A percentile compares a stretch with the other conserved stretches of the same genome.
These are phyloP conservation scores for Steinernema feltiae DNA, from an alignment of 1,140 invertebrate genomes.

Conservation along the genomic window DNA sequence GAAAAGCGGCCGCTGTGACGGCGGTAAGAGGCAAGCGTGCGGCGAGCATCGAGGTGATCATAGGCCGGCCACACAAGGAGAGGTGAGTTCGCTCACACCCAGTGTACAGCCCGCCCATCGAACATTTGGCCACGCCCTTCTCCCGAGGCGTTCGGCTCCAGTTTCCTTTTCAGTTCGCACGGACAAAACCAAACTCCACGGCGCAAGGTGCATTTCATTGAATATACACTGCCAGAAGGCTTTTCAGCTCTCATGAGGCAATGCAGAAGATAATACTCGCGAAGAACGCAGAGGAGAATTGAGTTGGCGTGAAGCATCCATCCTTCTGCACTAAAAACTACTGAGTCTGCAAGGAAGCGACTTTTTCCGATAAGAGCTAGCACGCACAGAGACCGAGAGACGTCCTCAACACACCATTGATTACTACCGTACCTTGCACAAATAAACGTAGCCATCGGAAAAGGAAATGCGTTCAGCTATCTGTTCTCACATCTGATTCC, in stretches of 20 bases:
- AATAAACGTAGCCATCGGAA: neutral
- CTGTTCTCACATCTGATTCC: too few species aligned
- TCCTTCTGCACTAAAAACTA: neutral
- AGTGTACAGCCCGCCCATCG: neutral
- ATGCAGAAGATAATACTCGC: neutral
- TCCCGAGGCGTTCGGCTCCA: neutral
- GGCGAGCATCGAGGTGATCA: neutral
- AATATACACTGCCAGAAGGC: too few species aligned
- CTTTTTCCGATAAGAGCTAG: too few species aligned
- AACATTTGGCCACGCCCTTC: neutral
- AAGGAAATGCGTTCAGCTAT: neutral
- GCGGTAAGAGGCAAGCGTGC: slow-evolving; percentile 2
- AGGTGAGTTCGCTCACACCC: slow-evolving; percentile 4
- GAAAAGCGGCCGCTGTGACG: slow-evolving; percentile 4
- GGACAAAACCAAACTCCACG: too few species aligned
- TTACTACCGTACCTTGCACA: neutral
- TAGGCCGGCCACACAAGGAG: neutral
- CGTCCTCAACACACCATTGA: too few species aligned
- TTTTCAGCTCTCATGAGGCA: too few species aligned
- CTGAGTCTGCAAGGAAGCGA: neutral
- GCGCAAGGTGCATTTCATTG: too few species aligned
- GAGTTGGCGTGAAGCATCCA: neutral
- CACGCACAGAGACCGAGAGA: too few species aligned
- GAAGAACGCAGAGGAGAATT: neutral
- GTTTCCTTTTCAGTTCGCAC: too few species aligned